A percentile compares a stretch with the other conserved stretches of the same genome.
These are phyloP conservation scores for Synergus laeviventris DNA, from an alignment of 2,888 invertebrate species.

Conservation along the genomic window DNA sequence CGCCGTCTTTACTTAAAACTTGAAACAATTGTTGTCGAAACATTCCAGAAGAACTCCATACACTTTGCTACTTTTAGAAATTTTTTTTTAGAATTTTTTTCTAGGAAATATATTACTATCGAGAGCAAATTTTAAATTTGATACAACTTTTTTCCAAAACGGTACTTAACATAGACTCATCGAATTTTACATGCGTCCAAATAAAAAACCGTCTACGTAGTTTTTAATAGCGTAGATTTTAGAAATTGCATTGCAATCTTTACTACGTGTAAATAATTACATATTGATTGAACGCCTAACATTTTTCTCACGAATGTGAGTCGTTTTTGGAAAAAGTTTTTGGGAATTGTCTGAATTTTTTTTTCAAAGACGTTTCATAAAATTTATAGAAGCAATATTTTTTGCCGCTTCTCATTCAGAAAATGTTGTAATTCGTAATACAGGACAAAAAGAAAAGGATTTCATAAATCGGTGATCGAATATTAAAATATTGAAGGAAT, in stretches of 20 bases:
- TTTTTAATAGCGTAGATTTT: slow-evolving; percentile 21
- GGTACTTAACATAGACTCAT: slow-evolving; percentile 29
- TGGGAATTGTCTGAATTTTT: no score
- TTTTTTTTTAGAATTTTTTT: neutral
- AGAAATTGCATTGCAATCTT: slow-evolving; percentile 37
- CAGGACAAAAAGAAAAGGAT: neutral
- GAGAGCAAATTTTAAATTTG: slow-evolving; percentile 32
- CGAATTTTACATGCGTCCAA: slow-evolving; percentile 36
- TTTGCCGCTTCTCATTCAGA: neutral
- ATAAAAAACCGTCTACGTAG: slow-evolving; percentile 32
- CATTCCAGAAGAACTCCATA: slow-evolving; percentile 34
- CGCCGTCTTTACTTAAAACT: slow-evolving; percentile 33
- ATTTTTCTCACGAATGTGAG: slow-evolving; percentile 24
- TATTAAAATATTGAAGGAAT: neutral
- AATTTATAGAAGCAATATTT: slow-evolving; percentile 14
- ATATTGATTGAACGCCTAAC: slow-evolving; percentile 29
- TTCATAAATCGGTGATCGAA: neutral
- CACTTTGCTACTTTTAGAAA: slow-evolving; percentile 25
- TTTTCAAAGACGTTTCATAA: neutral
- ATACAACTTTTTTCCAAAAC: slow-evolving; percentile 26
- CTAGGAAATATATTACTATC: slow-evolving; percentile 13
- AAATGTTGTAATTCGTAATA: neutral
- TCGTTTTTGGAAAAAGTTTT: neutral
- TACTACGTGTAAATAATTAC: slow-evolving; percentile 35
- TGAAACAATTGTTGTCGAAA: neutral